Percentiles rank a stretch among this genome's conserved stretches.
Evolutionary conservation across 2,888 invertebrate species (phyloP).

Genomic region (Tenthredo scrophulariae): DNA sequence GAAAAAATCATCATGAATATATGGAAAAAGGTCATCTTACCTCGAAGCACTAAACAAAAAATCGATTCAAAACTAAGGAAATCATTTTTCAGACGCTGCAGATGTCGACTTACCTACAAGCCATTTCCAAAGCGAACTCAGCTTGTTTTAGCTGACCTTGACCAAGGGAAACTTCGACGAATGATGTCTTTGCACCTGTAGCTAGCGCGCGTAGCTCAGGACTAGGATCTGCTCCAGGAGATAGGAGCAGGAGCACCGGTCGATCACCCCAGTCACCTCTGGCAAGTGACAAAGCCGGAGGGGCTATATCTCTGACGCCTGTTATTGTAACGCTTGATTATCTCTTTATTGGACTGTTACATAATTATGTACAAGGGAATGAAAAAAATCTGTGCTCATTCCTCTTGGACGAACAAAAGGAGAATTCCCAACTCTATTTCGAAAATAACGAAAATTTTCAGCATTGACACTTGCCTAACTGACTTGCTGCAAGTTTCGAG

Average conservation of each 20-base stretch:
- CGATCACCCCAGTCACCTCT: conserved; percentile 83
- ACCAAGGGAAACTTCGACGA: conserved; percentile 87
- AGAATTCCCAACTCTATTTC: conserved; percentile 6
- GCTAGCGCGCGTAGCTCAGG: conserved; percentile 88
- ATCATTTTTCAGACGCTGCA: background rate
- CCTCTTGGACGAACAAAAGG: background rate
- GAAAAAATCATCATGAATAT: conserved; percentile 1
- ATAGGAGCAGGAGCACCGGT: conserved; percentile 91
- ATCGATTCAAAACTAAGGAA: background rate
- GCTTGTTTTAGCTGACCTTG: conserved; percentile 86
- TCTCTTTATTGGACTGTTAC: background rate
- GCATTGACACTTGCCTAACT: conserved; percentile 80
- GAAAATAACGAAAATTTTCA: background rate
- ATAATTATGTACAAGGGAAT: background rate
- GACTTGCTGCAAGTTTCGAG: conserved; percentile 84
- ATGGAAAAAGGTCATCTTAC: background rate
- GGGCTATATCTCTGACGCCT: conserved; percentile 79
- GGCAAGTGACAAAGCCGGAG: conserved; percentile 81
- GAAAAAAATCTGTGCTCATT: background rate
- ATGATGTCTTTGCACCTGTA: conserved; percentile 68
- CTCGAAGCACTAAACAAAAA: background rate
- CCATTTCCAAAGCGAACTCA: conserved; percentile 74
- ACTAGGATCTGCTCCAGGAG: conserved; percentile 95
- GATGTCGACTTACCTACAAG: conserved; percentile 78
- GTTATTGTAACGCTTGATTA: background rate